Base-by-base conservation (phyloP, 2,797 vertebrate species). In the Argentina silus region DNA sequence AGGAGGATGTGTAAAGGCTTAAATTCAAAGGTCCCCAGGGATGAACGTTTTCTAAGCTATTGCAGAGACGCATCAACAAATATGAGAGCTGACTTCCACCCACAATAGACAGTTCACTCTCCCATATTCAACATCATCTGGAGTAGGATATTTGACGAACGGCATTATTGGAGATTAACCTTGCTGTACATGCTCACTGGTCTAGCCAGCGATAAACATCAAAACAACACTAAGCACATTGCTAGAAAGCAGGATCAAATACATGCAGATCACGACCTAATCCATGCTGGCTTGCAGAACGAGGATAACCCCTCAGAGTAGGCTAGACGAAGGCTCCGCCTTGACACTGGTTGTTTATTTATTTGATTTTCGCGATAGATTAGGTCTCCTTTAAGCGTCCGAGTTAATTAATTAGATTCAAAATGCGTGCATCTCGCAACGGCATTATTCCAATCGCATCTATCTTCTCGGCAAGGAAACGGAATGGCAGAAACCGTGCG, bases 371-470 rank as follows among this genome's bases (percentile, higher is more conserved):
- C 51, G 48, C 72, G 48, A 80, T 51, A 78, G 69, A 85, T 70
- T 75, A 78, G 71, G 79, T 90, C 86, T 87, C 84, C 88, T 91
- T 91, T 87, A 91, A 90, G 88, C 83, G 82, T 88, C 87, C 76
- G 72, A 47, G 67, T 89, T 88, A 77, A 89, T 90, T 92, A 91
- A 91, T 90, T 84, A 88, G 88, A 86, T 79, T 72, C 71, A 9
- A 85, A 81, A 78, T 85, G 82, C 84, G 74, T 75, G 81, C 75
- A 82, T 83, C 77, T 85, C 86, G 83, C 78, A 66, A 85, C 78
- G 81, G 81, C 88, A 85, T 85, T 91, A 89, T 89, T 86, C 86
- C 81, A 75, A 83, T 85, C 84, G 87, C 89, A 85, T 89, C 85
- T 83, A 80, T 87, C 83, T 78, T 73, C 81, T 81, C 79, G 79